These are phyloP conservation scores for Drosophila melanogaster DNA, from an alignment of 1,140 invertebrate species.

Conservation along the genomic window Release_6_plus_ISO1_MT NT_033777.3:19864001-19864500, in stretches of 20 bases:
- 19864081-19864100: slow-evolving; percentile 33
- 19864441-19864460: not conserved
- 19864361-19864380: not conserved
- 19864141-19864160: slow-evolving; percentile 64
- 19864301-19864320: slow-evolving; percentile 21
- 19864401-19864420: slow-evolving; percentile 1
- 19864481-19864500: too few relatives aligned
- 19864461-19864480: not conserved
- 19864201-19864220: slow-evolving; percentile 2
- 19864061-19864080: slow-evolving; percentile 76
- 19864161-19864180: slow-evolving; percentile 62
- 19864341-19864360: slow-evolving; percentile 19
- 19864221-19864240: slow-evolving; percentile 4
- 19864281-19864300: slow-evolving; percentile 32
- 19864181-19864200: slow-evolving; percentile 12
- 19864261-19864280: slow-evolving; percentile 36
- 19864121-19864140: slow-evolving; percentile 21
- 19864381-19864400: slow-evolving; percentile 21
- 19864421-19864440: not conserved
- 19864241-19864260: too few relatives aligned
- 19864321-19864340: slow-evolving; percentile 3
- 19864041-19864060: slow-evolving; percentile 69
- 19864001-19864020: slow-evolving; percentile 76
- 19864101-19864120: slow-evolving; percentile 1
- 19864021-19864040: slow-evolving; percentile 68